Evolutionary conservation across 2,797 vertebrate genomes (phyloP).

Genomic region (Helicolenus hilgendorfi): DNA sequence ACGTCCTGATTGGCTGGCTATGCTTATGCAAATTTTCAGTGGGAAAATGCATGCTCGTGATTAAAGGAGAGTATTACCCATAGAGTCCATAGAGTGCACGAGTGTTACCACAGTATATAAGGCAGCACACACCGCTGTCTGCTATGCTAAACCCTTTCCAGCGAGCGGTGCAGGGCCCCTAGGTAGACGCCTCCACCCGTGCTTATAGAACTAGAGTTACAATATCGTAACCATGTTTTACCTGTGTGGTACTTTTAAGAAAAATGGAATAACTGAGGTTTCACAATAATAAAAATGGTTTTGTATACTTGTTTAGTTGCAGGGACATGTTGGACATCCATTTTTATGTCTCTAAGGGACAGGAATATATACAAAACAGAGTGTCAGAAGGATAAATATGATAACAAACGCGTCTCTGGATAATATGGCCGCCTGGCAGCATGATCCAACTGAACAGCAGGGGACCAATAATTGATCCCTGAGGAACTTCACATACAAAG

Average conservation of each 20-base stretch:
- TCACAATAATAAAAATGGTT: neutral
- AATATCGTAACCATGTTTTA: neutral
- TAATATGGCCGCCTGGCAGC: neutral
- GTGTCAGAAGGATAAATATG: neutral
- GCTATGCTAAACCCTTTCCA: too few relatives aligned
- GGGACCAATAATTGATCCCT: neutral
- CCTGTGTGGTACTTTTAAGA: neutral
- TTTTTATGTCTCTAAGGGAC: neutral
- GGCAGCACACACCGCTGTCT: too few relatives aligned
- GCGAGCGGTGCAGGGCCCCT: too few relatives aligned
- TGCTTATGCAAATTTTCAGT: neutral
- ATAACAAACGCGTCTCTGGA: neutral
- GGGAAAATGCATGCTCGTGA: neutral
- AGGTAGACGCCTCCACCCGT: neutral
- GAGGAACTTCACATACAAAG: neutral
- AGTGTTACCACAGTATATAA: too few relatives aligned
- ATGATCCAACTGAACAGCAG: neutral
- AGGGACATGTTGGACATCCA: neutral
- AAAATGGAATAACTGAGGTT: neutral
- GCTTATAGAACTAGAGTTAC: neutral
- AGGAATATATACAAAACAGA: neutral
- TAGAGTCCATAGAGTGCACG: neutral
- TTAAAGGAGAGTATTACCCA: neutral
- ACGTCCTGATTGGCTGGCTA: neutral
- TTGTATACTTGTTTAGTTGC: neutral